These are phyloP conservation scores for Parochlus steinenii DNA, from an alignment of 2,888 invertebrate species.

Conservation along the genomic window DNA sequence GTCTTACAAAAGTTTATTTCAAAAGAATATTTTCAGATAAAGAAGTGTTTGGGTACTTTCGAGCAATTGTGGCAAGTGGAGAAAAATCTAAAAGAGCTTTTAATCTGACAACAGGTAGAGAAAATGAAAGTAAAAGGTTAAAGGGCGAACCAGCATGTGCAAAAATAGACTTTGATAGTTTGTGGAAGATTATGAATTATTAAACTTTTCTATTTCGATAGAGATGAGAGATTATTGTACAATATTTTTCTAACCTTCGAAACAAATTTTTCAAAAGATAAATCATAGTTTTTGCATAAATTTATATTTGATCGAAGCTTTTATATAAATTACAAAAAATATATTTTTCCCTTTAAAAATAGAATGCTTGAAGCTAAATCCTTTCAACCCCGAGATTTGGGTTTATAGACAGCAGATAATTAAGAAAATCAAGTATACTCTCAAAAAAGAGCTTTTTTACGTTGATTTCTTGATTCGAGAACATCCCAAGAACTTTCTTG, in stretches of 20 bases:
- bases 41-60: conserved; percentile 3
- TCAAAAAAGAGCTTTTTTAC: conserved; percentile 68
- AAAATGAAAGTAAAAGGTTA: too few relatives aligned
- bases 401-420: conserved; percentile 77
- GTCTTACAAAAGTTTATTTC: neutral
- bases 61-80: neutral
- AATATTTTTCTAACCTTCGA: too few relatives aligned
- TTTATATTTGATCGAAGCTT: too few relatives aligned
- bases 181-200: too few relatives aligned
- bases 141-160: too few relatives aligned
- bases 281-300: too few relatives aligned
- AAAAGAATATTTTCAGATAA: neutral
- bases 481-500: conserved; percentile 95
- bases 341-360: too few relatives aligned
- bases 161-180: too few relatives aligned
- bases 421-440: conserved; percentile 59
- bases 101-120: conserved; percentile 4
- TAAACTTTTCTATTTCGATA: too few relatives aligned
- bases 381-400: conserved; percentile 99
- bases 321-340: too few relatives aligned
- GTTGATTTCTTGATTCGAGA: conserved; percentile 64
- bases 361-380: conserved; percentile 83
- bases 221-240: too few relatives aligned
- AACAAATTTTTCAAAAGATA: too few relatives aligned
- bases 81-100: neutral